Conservation (phyloP, 2,888 invertebrate genomes). For the Archips xylosteana region DNA sequence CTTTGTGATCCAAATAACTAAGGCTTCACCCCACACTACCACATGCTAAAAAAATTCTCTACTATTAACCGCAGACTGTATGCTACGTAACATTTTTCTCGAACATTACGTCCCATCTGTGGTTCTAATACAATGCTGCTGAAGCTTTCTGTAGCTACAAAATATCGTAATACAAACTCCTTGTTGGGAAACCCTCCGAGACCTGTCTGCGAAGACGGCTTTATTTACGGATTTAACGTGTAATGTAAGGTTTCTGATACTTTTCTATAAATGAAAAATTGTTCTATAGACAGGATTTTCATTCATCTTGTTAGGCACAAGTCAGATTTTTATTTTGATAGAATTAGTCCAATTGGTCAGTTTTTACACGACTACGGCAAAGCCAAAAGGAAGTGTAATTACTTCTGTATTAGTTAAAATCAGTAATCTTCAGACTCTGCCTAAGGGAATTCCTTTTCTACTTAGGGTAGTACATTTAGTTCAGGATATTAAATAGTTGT, state of each 20-base stretch:
- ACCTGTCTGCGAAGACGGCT: constrained; percentile 58
- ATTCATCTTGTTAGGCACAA: not conserved
- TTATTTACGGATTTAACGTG: constrained; percentile 67
- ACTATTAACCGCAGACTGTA: constrained; percentile 23
- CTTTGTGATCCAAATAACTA: constrained; percentile 74
- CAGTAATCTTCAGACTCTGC: no score
- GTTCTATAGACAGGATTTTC: constrained; percentile 16
- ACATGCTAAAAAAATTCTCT: constrained; percentile 40
- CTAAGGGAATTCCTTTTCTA: no score
- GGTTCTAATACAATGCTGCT: constrained; percentile 28
- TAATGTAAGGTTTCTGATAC: constrained; percentile 64
- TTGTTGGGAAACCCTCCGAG: constrained; percentile 57
- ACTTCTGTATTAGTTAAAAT: no score
- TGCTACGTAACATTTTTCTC: not conserved
- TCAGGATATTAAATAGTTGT: no score
- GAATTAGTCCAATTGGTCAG: not conserved
- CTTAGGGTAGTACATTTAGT: no score
- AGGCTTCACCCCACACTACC: constrained; percentile 55
- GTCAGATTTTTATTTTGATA: not conserved
- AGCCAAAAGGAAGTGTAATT: no score
- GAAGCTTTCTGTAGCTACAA: constrained; percentile 24
- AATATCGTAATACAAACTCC: constrained; percentile 44
- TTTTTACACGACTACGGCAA: no score
- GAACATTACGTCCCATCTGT: constrained; percentile 5
- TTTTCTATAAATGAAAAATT: constrained; percentile 50